A percentile compares a stretch with the other conserved stretches of the same genome.
phyloP scores from a whole-genome alignment of 2,113 vertebrate species.

The Petrocephalus zakoni region DNA sequence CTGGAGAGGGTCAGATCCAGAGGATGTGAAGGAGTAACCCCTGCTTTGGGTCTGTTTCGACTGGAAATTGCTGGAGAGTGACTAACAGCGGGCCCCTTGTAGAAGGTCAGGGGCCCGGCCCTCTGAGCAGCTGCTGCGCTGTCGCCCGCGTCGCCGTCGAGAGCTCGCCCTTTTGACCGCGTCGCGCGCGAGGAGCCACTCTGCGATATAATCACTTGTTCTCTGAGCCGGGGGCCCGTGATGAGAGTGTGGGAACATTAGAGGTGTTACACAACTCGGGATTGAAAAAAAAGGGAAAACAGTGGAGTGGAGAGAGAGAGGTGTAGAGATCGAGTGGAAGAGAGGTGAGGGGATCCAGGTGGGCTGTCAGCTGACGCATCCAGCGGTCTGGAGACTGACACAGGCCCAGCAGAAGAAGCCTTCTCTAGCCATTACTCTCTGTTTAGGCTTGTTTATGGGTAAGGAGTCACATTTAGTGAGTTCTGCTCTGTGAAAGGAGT shows the following conservation, averaged over 20 bases:
- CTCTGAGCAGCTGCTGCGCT: slow-evolving; percentile 48
- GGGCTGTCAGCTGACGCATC: neutral
- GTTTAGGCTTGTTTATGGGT: neutral
- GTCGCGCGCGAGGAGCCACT: slow-evolving; percentile 46
- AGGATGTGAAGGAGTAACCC: neutral
- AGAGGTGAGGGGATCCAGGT: neutral
- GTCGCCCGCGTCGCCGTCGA: slow-evolving; percentile 49
- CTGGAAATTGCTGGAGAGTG: slow-evolving; percentile 50
- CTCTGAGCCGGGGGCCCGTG: slow-evolving; percentile 29
- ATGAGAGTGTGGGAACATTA: slow-evolving; percentile 32
- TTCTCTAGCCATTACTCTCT: neutral
- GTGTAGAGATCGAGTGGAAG: neutral
- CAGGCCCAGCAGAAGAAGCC: neutral
- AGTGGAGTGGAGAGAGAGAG: slow-evolving; percentile 18
- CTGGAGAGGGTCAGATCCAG: slow-evolving; percentile 14
- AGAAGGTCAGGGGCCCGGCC: slow-evolving; percentile 51
- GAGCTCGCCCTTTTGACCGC: slow-evolving; percentile 46
- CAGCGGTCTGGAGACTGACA: neutral
- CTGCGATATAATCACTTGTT: slow-evolving; percentile 50
- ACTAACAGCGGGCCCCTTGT: slow-evolving; percentile 43
- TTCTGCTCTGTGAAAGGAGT: neutral
- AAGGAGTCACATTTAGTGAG: neutral
- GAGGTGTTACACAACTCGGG: slow-evolving; percentile 33
- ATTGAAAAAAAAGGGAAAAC: neutral
- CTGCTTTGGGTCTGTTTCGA: slow-evolving; percentile 41